phyloP scores from a whole-genome alignment of 2,113 vertebrate species.

The Catharus bicknelli region DNA sequence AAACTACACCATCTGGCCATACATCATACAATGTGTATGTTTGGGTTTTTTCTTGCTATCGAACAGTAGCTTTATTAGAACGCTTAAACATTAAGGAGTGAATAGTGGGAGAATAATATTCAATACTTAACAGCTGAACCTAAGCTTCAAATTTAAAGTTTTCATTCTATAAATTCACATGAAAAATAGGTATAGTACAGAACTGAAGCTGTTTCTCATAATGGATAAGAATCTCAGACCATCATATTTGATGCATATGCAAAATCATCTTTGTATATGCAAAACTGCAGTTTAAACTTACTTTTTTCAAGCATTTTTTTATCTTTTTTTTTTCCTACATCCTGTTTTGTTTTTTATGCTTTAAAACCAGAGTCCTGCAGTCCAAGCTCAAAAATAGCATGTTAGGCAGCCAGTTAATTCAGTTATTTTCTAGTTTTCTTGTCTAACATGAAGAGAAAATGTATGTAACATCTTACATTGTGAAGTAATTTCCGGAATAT shows the following conservation, averaged over 20 bases:
- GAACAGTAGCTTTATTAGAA: not conserved
- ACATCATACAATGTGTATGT: not conserved
- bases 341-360: not conserved
- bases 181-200: not conserved
- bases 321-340: not conserved
- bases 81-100: not conserved
- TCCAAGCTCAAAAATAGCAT: not conserved
- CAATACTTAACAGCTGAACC: not conserved
- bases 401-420: not conserved
- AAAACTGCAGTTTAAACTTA: not conserved
- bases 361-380: not conserved
- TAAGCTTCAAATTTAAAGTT: not conserved
- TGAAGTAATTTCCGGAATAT: not conserved
- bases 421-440: not conserved
- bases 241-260: not conserved
- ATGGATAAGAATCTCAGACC: not conserved
- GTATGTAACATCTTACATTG: not conserved
- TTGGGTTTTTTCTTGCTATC: not conserved
- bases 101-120: not conserved
- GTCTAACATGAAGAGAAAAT: not conserved
- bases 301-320: not conserved
- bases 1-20: conserved; percentile 26
- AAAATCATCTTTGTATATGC: not conserved
- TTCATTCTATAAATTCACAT: not conserved
- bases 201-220: not conserved